Conservation (phyloP, 2,888 invertebrate species). For the Dolichopus griseipennis region DNA sequence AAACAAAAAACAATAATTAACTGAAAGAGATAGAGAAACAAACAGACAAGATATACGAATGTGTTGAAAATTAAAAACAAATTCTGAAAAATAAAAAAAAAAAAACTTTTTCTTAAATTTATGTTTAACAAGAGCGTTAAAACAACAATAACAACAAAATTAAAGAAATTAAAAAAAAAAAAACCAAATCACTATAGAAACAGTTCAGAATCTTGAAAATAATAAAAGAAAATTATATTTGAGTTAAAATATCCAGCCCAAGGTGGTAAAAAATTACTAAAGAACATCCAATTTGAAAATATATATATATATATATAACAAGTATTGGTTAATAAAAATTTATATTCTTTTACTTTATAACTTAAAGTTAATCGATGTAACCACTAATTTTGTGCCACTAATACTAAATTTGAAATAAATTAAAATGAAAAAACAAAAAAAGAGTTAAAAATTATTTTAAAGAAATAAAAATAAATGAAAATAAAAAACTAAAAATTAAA, state of each 20-base stretch:
- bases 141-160: background rate
- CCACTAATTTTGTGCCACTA: background rate
- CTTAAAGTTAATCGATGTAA: background rate
- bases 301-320: background rate
- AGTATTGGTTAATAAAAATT: background rate
- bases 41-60: conserved; percentile 29
- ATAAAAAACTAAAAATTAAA: too few relatives aligned
- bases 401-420: background rate
- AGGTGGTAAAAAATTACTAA: background rate
- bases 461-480: too few relatives aligned
- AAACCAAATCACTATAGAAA: background rate
- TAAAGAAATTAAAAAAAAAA: background rate
- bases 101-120: background rate
- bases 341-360: background rate
- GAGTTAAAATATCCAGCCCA: conserved; percentile 2
- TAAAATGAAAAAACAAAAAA: too few relatives aligned
- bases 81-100: conserved; percentile 42
- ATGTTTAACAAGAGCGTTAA: background rate
- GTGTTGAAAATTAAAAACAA: conserved; percentile 46
- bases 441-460: too few relatives aligned
- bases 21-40: background rate
- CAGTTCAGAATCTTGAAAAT: background rate
- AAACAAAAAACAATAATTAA: background rate
- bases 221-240: conserved; percentile 1
- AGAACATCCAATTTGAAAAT: background rate